Base-by-base conservation (phyloP, 2,113 vertebrate species). In the Chascanopsetta lugubris region DNA sequence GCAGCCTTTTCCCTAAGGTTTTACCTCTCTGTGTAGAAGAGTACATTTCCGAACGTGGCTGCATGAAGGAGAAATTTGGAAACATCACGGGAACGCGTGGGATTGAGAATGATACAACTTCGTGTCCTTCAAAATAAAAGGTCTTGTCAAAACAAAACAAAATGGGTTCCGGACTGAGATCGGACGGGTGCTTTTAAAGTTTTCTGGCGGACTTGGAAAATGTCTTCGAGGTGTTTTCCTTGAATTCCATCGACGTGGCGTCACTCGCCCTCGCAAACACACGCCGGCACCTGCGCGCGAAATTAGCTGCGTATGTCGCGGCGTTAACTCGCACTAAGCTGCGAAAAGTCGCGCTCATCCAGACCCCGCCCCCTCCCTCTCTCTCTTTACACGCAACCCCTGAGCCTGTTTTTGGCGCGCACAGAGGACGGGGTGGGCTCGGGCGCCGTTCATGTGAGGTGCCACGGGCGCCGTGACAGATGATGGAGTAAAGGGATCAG, bases 401-500 rank as follows among this genome's bases (percentile, higher is more conserved):
- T 5, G 25, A 62, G 63, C 53, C 69, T 47, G 73, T 45, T 62
- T 73, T 60, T 55, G n/a, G n/a, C n/a, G 49, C 76, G 66, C 78
- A 74, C 43, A n/a, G 34, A 13, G 34, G 34, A 36, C 34, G 13
- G 63, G 69, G 30, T 66, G 78, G 26, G 72, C 73, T 53, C 25
- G 54, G 50, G 59, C 48, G n/a, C n/a, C n/a, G 49, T 47, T 69
- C 54, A 29, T 43, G 61, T 40, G 49, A 69, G 49, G 46, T 42
- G 61, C 61, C 59, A 13, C 2, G 29, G 69, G 82, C 75, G 25
- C 64, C 58, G 49, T 67, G 71, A 27, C 46, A 79, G 80, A 75
- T 15, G 65, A 79, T 79, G 73, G 76, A 61, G 59, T 53, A 38
- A 72, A 61, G 51, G 79, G 85, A 83, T 85, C 82, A 77, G 57